Conservation (phyloP, 2,888 invertebrate genomes). For the Ormyrus rosae region DNA sequence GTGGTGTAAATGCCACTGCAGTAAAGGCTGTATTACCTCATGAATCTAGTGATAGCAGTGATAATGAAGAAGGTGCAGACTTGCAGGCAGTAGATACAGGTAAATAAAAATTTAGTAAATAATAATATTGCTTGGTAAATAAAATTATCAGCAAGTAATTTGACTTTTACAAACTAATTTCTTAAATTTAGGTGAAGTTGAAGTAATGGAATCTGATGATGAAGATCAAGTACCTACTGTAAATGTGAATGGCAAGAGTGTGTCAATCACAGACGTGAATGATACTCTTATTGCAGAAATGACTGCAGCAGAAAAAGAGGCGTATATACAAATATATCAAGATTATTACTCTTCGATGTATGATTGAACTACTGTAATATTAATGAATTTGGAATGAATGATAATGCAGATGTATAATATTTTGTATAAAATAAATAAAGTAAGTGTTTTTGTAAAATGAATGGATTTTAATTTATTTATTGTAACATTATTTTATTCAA, state of each 20-base stretch:
- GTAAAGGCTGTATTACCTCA: conserved; percentile 79
- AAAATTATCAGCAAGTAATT: background rate
- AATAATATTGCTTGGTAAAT: background rate
- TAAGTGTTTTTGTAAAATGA: conserved; percentile 46
- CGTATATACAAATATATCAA: conserved; percentile 95
- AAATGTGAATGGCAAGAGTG: conserved; percentile 86
- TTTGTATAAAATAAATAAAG: conserved; percentile 65
- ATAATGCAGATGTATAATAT: conserved; percentile 63
- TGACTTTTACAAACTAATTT: background rate
- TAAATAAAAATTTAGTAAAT: conserved; percentile 67
- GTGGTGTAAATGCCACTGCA: conserved; percentile 79
- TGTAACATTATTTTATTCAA: conserved; percentile 53
- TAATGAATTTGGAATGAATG: conserved; percentile 42
- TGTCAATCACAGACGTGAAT: conserved; percentile 90
- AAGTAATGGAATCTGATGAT: conserved; percentile 86
- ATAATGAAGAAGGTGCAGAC: conserved; percentile 85
- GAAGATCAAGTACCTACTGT: conserved; percentile 90
- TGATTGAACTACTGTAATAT: conserved; percentile 77
- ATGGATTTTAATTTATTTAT: conserved; percentile 59
- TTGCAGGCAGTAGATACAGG: conserved; percentile 82
- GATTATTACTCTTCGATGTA: conserved; percentile 95
- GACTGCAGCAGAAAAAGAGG: conserved; percentile 94
- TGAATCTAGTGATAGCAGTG: conserved; percentile 86
- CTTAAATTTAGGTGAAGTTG: conserved; percentile 80
- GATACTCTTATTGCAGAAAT: conserved; percentile 92